Conservation (phyloP, 2,113 vertebrate genomes). For the Henicopernis longicauda region DNA sequence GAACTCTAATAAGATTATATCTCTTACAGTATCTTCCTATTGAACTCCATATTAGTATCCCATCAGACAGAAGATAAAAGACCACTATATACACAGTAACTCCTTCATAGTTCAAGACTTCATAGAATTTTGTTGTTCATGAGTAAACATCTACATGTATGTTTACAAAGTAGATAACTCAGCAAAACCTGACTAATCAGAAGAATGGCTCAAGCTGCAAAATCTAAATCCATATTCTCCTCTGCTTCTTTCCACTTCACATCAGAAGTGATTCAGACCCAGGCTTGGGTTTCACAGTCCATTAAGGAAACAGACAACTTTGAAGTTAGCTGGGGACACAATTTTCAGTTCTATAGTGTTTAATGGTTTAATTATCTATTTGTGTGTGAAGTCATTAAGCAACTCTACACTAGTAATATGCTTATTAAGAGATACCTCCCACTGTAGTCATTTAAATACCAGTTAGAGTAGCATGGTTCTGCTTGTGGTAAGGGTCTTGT, state of each 20-base stretch:
- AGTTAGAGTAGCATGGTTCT: background rate
- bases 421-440: conserved; percentile 1
- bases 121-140: background rate
- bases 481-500: background rate
- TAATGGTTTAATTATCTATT: conserved; percentile 51
- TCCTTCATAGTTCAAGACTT: background rate
- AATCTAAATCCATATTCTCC: background rate
- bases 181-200: background rate
- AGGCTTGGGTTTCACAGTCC: conserved; percentile 1
- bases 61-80: background rate
- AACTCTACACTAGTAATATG: background rate
- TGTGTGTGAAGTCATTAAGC: conserved; percentile 28
- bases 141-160: background rate
- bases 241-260: background rate
- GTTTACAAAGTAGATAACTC: background rate
- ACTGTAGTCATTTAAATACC: background rate
- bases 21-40: background rate
- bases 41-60: background rate
- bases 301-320: conserved; percentile 15
- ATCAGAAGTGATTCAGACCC: background rate
- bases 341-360: background rate
- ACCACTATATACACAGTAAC: background rate
- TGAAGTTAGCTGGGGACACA: background rate
- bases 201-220: background rate
- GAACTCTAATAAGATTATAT: background rate